phyloP scores from a whole-genome alignment of 2,113 vertebrate species.

The Ploceus nigricollis region DNA sequence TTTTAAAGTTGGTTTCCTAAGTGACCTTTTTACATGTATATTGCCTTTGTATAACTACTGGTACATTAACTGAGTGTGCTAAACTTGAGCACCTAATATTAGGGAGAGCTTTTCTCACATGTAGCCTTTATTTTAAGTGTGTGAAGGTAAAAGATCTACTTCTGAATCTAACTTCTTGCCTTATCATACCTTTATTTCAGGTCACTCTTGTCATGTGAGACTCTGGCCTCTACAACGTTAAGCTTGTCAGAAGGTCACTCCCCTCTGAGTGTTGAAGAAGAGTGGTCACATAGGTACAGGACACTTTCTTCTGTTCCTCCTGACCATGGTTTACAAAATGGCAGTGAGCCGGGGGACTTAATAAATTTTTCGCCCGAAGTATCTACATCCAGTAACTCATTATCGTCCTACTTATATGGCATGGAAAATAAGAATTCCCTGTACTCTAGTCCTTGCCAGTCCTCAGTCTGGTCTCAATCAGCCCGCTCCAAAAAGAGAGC shows the following conservation, averaged over 20 bases:
- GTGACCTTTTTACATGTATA: neutral
- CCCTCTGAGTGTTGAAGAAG: constrained; percentile 79
- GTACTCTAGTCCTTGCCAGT: constrained; percentile 73
- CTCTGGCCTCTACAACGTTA: constrained; percentile 82
- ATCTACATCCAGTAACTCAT: constrained; percentile 75
- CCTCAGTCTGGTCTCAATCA: constrained; percentile 68
- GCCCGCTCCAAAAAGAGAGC: constrained; percentile 83
- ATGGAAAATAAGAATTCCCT: constrained; percentile 74
- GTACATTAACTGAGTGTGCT: neutral
- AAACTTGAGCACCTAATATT: neutral
- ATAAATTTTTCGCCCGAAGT: constrained; percentile 72
- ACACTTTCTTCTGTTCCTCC: constrained; percentile 76
- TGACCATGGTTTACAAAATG: constrained; percentile 70
- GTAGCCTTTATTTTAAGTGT: neutral
- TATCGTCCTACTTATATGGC: constrained; percentile 83
- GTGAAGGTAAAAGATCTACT: neutral
- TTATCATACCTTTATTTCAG: constrained; percentile 72
- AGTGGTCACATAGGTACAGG: constrained; percentile 82
- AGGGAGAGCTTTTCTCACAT: neutral
- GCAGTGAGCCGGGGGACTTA: constrained; percentile 74
- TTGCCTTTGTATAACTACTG: neutral
- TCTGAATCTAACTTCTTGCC: neutral
- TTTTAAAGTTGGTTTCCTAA: neutral
- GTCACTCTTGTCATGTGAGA: constrained; percentile 82
- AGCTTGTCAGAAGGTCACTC: constrained; percentile 87